These are phyloP conservation scores for Rhagonycha lutea DNA, from an alignment of 2,888 invertebrate genomes.

Conservation along the genomic window DNA sequence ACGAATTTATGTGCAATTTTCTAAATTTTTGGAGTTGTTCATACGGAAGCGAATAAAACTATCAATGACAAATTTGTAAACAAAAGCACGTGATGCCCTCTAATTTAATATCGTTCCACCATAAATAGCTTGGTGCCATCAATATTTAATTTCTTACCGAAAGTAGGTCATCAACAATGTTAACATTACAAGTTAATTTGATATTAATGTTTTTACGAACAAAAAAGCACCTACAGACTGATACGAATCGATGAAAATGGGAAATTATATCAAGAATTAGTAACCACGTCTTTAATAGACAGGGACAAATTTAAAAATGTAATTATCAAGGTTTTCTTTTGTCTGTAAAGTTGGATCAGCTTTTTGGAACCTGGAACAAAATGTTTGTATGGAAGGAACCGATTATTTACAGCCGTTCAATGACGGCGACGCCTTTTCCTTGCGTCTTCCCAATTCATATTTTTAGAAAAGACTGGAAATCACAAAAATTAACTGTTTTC, in stretches of 20 bases:
- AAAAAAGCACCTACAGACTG: neutral
- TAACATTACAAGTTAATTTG: neutral
- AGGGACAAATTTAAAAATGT: neutral
- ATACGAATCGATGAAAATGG: neutral
- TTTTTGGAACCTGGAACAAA: neutral
- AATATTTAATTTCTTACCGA: neutral
- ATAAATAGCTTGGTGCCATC: neutral
- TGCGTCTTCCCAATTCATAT: neutral
- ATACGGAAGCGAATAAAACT: neutral
- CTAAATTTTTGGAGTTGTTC: neutral
- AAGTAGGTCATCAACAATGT: neutral
- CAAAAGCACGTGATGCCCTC: constrained; percentile 11
- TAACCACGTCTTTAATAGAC: neutral
- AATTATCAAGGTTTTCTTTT: neutral
- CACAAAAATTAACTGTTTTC: too few species aligned
- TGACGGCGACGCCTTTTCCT: neutral
- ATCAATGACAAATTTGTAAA: constrained; percentile 8
- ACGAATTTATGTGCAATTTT: neutral
- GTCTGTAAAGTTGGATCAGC: neutral
- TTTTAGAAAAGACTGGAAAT: too few species aligned
- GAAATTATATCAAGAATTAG: neutral
- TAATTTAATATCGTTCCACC: neutral
- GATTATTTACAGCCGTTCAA: neutral
- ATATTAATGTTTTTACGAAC: neutral
- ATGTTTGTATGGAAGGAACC: neutral